Base-by-base conservation (phyloP, 2,888 invertebrate genomes). In the Trypoxylon attenuatum region DNA sequence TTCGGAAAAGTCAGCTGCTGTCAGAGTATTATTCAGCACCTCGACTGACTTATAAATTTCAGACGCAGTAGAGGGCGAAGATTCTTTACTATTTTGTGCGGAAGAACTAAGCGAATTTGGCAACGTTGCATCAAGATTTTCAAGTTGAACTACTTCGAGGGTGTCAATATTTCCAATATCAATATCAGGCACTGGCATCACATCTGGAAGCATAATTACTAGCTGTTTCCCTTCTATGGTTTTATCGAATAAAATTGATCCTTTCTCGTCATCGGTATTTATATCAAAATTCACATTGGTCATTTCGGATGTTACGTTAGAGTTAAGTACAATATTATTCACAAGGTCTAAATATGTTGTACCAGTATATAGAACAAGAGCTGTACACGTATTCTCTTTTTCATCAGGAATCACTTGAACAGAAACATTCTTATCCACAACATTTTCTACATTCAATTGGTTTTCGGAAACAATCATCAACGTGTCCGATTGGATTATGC, bases 101-200 rank as follows among this genome's bases (percentile, higher is more conserved):
- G 82, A 83, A 10, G 82, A 82, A 15, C 78, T 69, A 16, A 85
- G 69, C 22, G 84, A 60, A 62, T 84, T 83, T 1, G 85, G 85
- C 33, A 84, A 69, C 73, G 80, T 79, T 38, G 73, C 70, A 38
- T 68, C 63, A 23, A 51, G 41, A 56, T 39, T 73, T 23, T 29
- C 8, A 38, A 18, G 39, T 46, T 54, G 56, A 54, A 61, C 59
- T 47, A 22, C 47, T 15, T 57, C 23, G 57, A 27, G 51, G 47
- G 52, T 52, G 23, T 23, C 41, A 45, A 22, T 58, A 63, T 33
- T 59, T 60, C 52, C 49, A 47, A 51, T 63, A 57, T 18, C 69
- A 57, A 45, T 23, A 45, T 53, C 42, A 47, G 52, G 53, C 60
- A 67, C 46, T 60, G 67, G 69, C 49, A 59, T 64, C 70, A 63